Percentiles rank a stretch among this genome's conserved stretches.
Evolutionary conservation across 2,113 vertebrate genomes (phyloP).

Genomic region (Notiomystis cincta): DNA sequence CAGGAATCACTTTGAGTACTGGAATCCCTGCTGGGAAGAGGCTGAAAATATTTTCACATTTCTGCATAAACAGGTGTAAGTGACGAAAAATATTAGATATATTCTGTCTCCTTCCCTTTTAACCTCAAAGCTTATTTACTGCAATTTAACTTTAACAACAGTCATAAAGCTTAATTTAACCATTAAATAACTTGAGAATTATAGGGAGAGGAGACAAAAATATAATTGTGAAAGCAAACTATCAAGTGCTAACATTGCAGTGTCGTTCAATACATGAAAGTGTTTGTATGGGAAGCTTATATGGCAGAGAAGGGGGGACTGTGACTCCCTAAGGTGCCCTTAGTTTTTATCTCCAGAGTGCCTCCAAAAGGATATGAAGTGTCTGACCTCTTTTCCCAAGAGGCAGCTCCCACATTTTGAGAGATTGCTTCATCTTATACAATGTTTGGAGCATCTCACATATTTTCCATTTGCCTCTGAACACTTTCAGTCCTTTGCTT

Average conservation of each 20-base stretch:
- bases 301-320: not conserved
- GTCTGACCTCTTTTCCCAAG: not conserved
- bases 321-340: not conserved
- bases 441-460: not conserved
- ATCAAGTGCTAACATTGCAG: not conserved
- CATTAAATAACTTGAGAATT: not conserved
- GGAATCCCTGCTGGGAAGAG: not conserved
- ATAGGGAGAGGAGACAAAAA: not conserved
- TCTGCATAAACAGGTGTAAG: not conserved
- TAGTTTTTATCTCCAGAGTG: not conserved
- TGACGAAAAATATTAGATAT: not conserved
- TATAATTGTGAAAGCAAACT: not conserved
- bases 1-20: not conserved
- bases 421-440: not conserved
- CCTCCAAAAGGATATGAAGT: not conserved
- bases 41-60: not conserved
- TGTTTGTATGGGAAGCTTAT: not conserved
- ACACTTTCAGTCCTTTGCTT: not conserved
- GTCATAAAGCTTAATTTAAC: not conserved
- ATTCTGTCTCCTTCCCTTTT: not conserved
- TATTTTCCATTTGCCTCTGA: not conserved
- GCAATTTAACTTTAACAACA: not conserved
- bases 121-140: not conserved
- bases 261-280: not conserved
- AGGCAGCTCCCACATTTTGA: not conserved